A percentile compares a stretch with the other conserved stretches of the same genome.
Evolutionary conservation across 2,888 invertebrate species (phyloP).

Genomic region (Macaria liturata): DNA sequence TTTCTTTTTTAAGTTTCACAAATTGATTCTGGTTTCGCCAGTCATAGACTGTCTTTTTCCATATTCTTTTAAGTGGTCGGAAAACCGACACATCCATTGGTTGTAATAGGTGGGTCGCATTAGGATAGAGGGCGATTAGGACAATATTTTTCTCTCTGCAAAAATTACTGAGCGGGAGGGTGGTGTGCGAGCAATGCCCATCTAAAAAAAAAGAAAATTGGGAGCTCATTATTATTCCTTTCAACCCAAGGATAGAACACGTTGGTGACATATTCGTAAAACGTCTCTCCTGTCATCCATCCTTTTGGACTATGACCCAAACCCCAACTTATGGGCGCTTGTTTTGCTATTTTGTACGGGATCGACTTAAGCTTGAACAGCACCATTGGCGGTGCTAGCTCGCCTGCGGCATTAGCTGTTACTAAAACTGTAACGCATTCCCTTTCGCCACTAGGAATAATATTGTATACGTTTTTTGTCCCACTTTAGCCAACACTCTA

Average conservation of each 20-base stretch:
- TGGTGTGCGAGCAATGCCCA: constrained; percentile 1
- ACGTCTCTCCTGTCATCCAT: constrained; percentile 4
- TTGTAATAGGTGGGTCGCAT: background rate
- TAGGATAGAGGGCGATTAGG: background rate
- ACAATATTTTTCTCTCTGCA: constrained; percentile 1
- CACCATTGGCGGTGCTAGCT: too few species aligned
- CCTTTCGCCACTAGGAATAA: too few species aligned
- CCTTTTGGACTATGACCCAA: constrained; percentile 6
- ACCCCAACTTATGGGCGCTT: background rate
- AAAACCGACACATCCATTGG: background rate
- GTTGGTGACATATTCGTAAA: constrained; percentile 2
- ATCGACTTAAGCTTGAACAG: constrained; percentile 2
- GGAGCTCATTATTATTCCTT: background rate
- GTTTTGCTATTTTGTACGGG: constrained; percentile 1
- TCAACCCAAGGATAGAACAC: constrained; percentile 3
- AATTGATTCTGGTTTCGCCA: background rate
- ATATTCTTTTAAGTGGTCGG: background rate
- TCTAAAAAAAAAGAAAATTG: constrained; percentile 3
- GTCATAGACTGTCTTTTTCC: background rate
- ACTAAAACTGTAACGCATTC: too few species aligned
- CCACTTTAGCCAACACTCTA: too few species aligned
- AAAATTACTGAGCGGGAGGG: background rate
- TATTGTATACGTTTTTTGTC: too few species aligned
- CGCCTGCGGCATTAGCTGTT: too few species aligned
- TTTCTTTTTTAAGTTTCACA: constrained; percentile 1